phyloP scores from a whole-genome alignment of 2,888 invertebrate genomes.

The Drosophila meridiana region DNA sequence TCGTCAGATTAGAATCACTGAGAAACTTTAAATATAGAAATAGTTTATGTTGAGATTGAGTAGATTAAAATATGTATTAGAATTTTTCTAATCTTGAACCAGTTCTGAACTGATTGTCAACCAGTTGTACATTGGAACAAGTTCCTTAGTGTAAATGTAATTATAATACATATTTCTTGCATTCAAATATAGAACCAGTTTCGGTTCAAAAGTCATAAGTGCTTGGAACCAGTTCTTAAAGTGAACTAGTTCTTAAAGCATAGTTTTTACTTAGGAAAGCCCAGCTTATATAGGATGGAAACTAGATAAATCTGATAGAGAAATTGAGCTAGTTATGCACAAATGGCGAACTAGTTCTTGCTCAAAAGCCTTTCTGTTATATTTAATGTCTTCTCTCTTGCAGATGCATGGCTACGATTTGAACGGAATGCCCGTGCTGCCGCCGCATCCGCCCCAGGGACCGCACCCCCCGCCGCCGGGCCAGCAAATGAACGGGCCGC shows the following conservation, averaged over 20 bases:
- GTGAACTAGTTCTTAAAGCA: not conserved
- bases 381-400: slow-evolving; percentile 29
- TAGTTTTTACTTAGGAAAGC: no score
- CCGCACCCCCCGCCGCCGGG: slow-evolving; percentile 86
- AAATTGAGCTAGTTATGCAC: not conserved
- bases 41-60: no score
- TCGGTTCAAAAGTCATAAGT: no score
- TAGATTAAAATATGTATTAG: no score
- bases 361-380: not conserved
- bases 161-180: no score
- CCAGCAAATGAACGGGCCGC: slow-evolving; percentile 87
- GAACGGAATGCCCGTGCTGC: slow-evolving; percentile 86
- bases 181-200: no score
- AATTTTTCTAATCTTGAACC: not conserved
- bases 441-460: slow-evolving; percentile 84
- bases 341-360: not conserved
- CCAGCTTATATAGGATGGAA: no score
- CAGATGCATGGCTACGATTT: slow-evolving; percentile 97
- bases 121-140: not conserved
- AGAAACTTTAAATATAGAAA: no score
- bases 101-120: not conserved
- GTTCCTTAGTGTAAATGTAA: no score
- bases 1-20: no score
- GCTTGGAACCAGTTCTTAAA: not conserved
- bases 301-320: not conserved